phyloP scores from a whole-genome alignment of 35 echinoderm and acorn worm species.

The Diadema setosum region DNA sequence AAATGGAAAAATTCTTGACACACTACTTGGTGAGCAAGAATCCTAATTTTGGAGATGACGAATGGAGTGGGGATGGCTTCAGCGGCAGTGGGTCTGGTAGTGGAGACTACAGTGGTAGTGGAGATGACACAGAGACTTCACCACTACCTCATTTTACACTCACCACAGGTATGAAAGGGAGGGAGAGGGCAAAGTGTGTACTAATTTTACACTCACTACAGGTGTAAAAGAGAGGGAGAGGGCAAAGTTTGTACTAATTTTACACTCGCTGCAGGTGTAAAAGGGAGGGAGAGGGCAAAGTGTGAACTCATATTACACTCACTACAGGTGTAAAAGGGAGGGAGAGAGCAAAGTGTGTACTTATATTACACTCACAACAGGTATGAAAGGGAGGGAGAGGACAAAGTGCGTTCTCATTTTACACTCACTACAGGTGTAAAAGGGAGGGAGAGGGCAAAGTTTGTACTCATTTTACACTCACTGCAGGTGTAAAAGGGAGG shows the following conservation, averaged over 20 bases:
- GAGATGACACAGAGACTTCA: not conserved
- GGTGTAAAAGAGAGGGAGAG: too few species aligned
- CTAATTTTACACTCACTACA: not conserved
- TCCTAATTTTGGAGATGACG: not conserved
- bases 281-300: not conserved
- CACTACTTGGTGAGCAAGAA: not conserved
- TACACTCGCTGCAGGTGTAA: not conserved
- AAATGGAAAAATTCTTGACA: not conserved
- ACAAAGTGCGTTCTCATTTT: too few species aligned
- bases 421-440: too few species aligned
- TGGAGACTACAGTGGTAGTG: not conserved
- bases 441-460: too few species aligned
- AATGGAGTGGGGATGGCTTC: not conserved
- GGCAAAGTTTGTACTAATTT: not conserved
- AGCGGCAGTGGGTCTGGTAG: not conserved
- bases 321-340: too few species aligned
- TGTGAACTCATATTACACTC: not conserved
- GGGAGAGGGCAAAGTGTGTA: not conserved
- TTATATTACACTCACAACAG: too few species aligned
- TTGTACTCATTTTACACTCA: too few species aligned
- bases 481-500: too few species aligned
- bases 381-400: too few species aligned
- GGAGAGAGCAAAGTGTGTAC: too few species aligned
- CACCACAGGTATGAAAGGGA: not conserved
- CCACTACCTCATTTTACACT: not conserved